Evolutionary conservation across 2,888 invertebrate species (phyloP), one percentile per base, ranked within the genome.

Genomic region (Baronia brevicornis): DNA sequence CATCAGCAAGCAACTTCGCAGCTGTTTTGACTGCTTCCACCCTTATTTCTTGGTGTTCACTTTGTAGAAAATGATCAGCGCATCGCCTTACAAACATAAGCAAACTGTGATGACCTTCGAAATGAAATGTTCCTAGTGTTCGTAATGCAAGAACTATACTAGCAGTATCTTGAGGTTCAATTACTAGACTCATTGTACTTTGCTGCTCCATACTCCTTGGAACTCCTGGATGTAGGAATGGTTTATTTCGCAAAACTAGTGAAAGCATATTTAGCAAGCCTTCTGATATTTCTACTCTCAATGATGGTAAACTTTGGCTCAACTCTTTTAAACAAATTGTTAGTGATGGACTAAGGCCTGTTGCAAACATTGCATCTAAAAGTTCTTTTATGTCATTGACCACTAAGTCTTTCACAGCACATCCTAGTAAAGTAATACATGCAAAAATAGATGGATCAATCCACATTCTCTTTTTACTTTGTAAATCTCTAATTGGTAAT

Each of bases 21-120:
- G 97, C 95, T 0, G 98, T 98, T 61, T 93, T 90, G 0, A 99
- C 98, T 6, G 98, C 95, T 77, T 98, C 97, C 42, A 98, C 75
- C 11, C 85, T 66, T 5, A 99, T 91, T 65, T 97, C 96, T 46
- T 94, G 93, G 53, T 95, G 92, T 41, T 98, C 97, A 57, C 94
- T 94, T 7, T 91, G 91, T 23, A 99, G 80, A 61, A 95, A 97
- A 65, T 94, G 90, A 56, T 97, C 96, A 0, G 97, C 95, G 68
- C 97, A 97, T 38, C 96, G 90, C 43, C 93, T 89, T 0, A 98
- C 95, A 82, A 98, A 97, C 44, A 95, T 94, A 19, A 97, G 85
- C 57, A 98, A 84, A 21, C 96, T 94, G 40, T 80, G 77, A 59
- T 96, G 93, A 1, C 94, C 95, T 67, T 96, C 95, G 72, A 98